Base-by-base conservation (phyloP, 2,113 vertebrate genomes). In the Nothoprocta pentlandii region DNA sequence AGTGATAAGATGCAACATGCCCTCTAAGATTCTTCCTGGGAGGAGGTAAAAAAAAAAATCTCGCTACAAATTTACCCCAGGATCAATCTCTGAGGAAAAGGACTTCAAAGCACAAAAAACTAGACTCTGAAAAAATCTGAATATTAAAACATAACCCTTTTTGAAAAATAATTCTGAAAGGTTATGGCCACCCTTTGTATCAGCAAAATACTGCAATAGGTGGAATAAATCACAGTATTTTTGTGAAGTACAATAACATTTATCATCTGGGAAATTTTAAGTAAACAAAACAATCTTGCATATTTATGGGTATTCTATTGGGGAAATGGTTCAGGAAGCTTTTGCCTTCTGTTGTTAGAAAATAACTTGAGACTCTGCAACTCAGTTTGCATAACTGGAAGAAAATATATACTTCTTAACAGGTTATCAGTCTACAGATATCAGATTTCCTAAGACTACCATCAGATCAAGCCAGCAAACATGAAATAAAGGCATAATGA, bases 261-360 rank as follows among this genome's bases (percentile, higher is more conserved):
- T 22, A 51, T 13, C 69, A 54, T 61, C 64, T 16, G 54, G 61
- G 44, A 66, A 3, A 77, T 5, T 21, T 25, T 22, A 71, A 90
- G 42, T 32, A 76, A 89, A 66, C 8, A 47, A 59, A 42, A 10
- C 5, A 42, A 11, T 4, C 6, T 8, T 15, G 59, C 12, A 32
- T 3, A 30, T 49, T 73, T 44, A 17, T 10, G 6, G 9, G 30
- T 44, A 26, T 11, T 3, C 0, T 42, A 66, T 21, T 0, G 9
- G 10, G 26, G 3, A 19, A 16, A 13, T 2, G 6, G 12, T 23
- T n/a, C 23, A 77, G 7, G 16, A 11, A 74, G 16, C 25, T 73
- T 46, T 74, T 66, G 32, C 32, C 69, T 16, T 92, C 66, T 75
- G 21, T 58, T 21, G 10, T 42, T 69, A 84, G 28, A n/a, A 22